Evolutionary conservation across 2,797 vertebrate genomes (phyloP), one percentile per base, ranked within the genome.

Genomic region (Chaetophractus vellerosus): DNA sequence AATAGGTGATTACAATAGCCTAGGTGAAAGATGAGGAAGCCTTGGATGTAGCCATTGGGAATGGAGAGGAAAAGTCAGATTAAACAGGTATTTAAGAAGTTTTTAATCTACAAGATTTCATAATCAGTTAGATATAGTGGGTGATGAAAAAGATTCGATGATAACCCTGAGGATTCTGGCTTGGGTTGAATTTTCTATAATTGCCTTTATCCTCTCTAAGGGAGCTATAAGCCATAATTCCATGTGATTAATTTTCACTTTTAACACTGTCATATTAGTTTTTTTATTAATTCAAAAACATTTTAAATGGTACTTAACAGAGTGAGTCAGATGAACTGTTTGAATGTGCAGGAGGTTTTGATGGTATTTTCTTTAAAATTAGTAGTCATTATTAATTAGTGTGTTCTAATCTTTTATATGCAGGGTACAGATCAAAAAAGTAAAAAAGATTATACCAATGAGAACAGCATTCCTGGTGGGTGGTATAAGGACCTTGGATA

Each of bases 241-340:
- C 23, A 45, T 89, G n/a, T 61, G 76, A 94, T 88, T 93, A 93
- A 76, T 74, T 93, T 94, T 59, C 48, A 55, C 38, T 94, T 93
- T 96, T 86, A 68, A 81, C 38, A 33, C 74, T 55, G 18, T 79
- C 61, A 55, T 76, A 55, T 33, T 81, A 24, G 7, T 71, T 93
- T 93, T 52, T 93, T 72, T 78, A 28, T 48, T 66, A 87, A 52
- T 76, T 41, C 1, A 24, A 79, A 87, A 91, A 23, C 41, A 74
- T 36, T 94, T 71, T 31, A 55, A 82, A 71, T 79, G 5, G 12
- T 52, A 36, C 50, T 69, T 82, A 68, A 38, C 11, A 63, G 45
- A 76, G 38, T 80, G 18, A 91, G 12, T 55, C 3, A 26, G 26
- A 52, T 48, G 41, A 74, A 59, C 19, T 21, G 21, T 84, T 74